Base-by-base conservation (phyloP, 1,140 invertebrate genomes). In the Drosophila tristis region DNA sequence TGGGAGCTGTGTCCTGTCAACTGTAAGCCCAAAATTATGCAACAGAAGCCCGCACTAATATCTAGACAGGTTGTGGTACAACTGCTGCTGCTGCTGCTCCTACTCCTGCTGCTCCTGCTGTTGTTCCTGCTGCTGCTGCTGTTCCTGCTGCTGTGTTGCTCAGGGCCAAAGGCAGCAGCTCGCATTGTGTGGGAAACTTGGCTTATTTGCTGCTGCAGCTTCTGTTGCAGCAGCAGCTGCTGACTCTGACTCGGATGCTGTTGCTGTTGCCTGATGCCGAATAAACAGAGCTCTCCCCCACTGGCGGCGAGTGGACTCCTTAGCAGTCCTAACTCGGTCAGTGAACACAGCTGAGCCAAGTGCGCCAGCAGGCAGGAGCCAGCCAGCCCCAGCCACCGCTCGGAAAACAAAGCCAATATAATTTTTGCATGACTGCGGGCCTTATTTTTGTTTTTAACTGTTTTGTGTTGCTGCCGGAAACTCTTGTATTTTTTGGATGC, bases 391-490 rank as follows among this genome's bases (percentile, higher is more conserved):
- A 39, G 31, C 25, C 26, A 0, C 23, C 48, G 8, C 66, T 20
- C 48, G 20, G 29, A 58, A 47, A 61, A 68, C 48, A 81, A 78
- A 64, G 65, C 59, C 65, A 81, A 78, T 74, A 68, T 75, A 78
- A 87, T 77, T 77, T 87, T 55, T 82, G 74, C 78, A 87, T 81
- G 82, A 87, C 78, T 78, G 77, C 74, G 51, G 82, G 82, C 82
- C 53, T 63, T 86, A 62, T 87, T 86, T 74, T 87, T 87, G 67
- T 87, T 76, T 63, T 74, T 53, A 74, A 68, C 76, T 75, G 72
- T 59, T 75, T 66, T 75, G 61, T 60, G 47, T 50, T 58, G 49
- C 51, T 45, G 57, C 51, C 56, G 66, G 45, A 70, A 71, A 58
- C 26, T 39, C 44, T 49, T 56, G 45, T 49, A 16, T 67, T 75